Percentiles rank a stretch among this genome's conserved stretches.
These are phyloP conservation scores for Talpa occidentalis DNA, from an alignment of 2,113 vertebrate species.

Conservation along the genomic window DNA sequence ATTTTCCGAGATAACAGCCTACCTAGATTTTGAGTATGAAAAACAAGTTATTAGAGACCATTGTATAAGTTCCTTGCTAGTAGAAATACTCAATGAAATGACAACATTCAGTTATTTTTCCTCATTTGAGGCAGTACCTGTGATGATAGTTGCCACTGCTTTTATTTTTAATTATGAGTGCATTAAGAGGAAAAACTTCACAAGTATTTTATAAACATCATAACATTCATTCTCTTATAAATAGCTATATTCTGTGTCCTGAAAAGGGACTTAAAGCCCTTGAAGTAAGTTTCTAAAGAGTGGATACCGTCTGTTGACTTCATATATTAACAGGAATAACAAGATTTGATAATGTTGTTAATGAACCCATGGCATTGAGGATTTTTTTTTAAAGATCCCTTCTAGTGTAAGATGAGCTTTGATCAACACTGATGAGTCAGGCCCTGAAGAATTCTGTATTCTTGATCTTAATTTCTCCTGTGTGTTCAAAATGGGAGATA, in stretches of 20 bases:
- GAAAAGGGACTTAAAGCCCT: neutral
- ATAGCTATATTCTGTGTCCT: neutral
- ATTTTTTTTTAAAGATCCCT: neutral
- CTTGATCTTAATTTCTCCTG: conserved; percentile 25
- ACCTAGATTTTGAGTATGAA: neutral
- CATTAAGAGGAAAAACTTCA: neutral
- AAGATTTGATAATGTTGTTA: neutral
- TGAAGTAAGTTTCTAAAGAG: neutral
- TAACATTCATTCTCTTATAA: neutral
- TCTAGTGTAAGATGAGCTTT: neutral
- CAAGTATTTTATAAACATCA: neutral
- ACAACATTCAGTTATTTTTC: neutral
- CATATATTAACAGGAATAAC: neutral
- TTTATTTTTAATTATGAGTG: neutral
- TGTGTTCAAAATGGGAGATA: neutral
- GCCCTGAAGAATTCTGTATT: neutral
- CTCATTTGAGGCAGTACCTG: neutral
- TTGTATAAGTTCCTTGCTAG: neutral
- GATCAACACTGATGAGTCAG: neutral
- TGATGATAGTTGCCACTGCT: neutral
- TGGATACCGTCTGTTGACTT: neutral
- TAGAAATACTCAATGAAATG: neutral
- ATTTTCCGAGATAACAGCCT: neutral
- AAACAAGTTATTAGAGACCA: conserved; percentile 1
- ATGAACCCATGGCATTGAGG: neutral